phyloP scores from a whole-genome alignment of 2,888 invertebrate species.

The Nipponacmea schrenckii region DNA sequence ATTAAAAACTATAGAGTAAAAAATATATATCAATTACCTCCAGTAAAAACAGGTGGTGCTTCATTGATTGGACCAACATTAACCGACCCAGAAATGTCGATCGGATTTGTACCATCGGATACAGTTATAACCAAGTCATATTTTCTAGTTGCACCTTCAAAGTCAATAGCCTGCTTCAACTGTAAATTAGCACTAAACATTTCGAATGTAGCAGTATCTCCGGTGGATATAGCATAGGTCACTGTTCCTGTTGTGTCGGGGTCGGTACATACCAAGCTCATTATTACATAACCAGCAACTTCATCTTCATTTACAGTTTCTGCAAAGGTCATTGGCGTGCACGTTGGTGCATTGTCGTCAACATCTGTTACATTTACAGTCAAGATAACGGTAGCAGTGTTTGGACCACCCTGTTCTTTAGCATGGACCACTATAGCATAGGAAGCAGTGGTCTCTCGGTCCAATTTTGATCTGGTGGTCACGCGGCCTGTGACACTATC shows the following conservation, averaged over 20 bases:
- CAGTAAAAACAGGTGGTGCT: conserved; percentile 33
- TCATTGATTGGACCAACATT: conserved; percentile 39
- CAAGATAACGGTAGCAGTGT: conserved; percentile 34
- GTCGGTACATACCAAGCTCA: conserved; percentile 31
- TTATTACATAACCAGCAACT: conserved; percentile 22
- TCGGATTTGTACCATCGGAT: conserved; percentile 30
- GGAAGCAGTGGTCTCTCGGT: conserved; percentile 11
- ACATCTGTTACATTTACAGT: conserved; percentile 34
- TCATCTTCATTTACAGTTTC: conserved; percentile 36
- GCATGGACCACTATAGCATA: conserved; percentile 25
- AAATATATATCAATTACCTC: conserved; percentile 29
- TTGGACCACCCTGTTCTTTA: conserved; percentile 33
- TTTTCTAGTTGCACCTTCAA: conserved; percentile 29
- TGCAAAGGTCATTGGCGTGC: conserved; percentile 33
- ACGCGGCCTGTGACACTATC: conserved; percentile 26
- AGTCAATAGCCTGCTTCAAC: conserved; percentile 35
- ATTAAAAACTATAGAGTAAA: conserved; percentile 3
- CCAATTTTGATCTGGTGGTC: conserved; percentile 12
- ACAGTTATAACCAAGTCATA: conserved; percentile 35
- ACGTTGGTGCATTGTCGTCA: conserved; percentile 43
- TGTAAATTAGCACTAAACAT: conserved; percentile 23
- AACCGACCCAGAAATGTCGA: conserved; percentile 33
- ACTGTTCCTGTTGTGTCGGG: conserved; percentile 25
- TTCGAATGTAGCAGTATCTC: conserved; percentile 35
- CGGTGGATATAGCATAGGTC: conserved; percentile 30